phyloP scores from a whole-genome alignment of 2,797 vertebrate genomes.

The Chaetophractus vellerosus region DNA sequence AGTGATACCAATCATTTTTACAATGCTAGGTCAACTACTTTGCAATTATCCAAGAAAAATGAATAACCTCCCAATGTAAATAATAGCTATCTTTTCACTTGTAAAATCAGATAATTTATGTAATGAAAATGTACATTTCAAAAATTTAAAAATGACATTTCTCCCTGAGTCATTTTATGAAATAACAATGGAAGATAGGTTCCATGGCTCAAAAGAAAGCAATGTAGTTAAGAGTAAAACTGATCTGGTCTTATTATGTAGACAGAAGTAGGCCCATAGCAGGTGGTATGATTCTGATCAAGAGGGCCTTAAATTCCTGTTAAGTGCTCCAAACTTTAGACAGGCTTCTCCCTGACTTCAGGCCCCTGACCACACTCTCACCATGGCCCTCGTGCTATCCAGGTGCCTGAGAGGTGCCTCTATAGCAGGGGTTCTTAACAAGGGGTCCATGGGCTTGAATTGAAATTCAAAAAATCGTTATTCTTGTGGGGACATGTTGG shows the following conservation, averaged over 20 bases:
- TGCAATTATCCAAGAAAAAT: conserved; percentile 56
- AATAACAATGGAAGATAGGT: neutral
- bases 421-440: no score
- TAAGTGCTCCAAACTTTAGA: no score
- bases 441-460: no score
- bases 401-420: no score
- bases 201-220: conserved; percentile 12
- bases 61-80: conserved; percentile 45
- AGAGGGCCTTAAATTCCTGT: no score
- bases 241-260: neutral
- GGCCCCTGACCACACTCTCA: no score
- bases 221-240: neutral
- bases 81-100: conserved; percentile 65
- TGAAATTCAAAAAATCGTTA: no score
- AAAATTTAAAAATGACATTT: conserved; percentile 67
- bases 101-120: conserved; percentile 57
- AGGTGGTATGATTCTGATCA: neutral
- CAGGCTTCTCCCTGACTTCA: no score
- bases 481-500: no score
- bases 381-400: no score
- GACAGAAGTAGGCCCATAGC: neutral
- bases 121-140: conserved; percentile 66
- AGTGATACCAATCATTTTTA: conserved; percentile 28
- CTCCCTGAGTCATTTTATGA: conserved; percentile 60
- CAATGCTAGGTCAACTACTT: conserved; percentile 53